These are phyloP conservation scores for Synanthedon vespiformis DNA, from an alignment of 2,888 invertebrate genomes.

Conservation along the genomic window DNA sequence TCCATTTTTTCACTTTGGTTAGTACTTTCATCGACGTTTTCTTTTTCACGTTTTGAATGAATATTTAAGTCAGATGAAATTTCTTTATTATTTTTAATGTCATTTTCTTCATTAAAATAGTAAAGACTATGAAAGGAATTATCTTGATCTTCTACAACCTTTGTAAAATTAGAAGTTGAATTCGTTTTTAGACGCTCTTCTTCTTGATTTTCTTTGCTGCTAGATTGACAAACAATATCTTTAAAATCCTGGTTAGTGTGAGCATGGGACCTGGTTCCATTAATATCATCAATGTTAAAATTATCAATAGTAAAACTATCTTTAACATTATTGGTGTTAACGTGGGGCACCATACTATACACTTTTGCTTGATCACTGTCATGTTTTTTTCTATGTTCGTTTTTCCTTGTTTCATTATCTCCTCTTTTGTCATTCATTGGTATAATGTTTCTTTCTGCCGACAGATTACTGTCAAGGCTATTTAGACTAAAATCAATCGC, in stretches of 20 bases:
- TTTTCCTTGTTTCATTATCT: not conserved
- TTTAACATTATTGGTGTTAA: too few relatives aligned
- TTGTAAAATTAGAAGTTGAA: too few relatives aligned
- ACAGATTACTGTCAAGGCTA: constrained; percentile 4
- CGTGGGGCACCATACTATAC: too few relatives aligned
- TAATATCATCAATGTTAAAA: too few relatives aligned
- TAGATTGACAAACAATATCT: too few relatives aligned
- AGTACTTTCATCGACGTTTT: not conserved
- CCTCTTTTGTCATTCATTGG: not conserved
- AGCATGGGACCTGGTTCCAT: too few relatives aligned
- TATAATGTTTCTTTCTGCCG: not conserved
- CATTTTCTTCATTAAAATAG: not conserved
- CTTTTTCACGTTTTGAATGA: not conserved
- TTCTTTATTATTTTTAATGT: not conserved
- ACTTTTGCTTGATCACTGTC: not conserved
- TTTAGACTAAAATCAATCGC: constrained; percentile 48
- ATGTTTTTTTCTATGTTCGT: not conserved
- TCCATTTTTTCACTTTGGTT: not conserved
- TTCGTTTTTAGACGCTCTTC: too few relatives aligned
- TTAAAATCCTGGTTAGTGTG: too few relatives aligned
- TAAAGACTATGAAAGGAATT: too few relatives aligned
- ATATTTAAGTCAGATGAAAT: not conserved
- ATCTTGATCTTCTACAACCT: too few relatives aligned
- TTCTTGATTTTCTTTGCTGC: too few relatives aligned
- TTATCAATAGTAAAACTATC: too few relatives aligned